A percentile compares a stretch with the other conserved stretches of the same genome.
These are phyloP conservation scores for Sebastes glaucus DNA, from an alignment of 2,797 vertebrate species.

Conservation along the genomic window DNA sequence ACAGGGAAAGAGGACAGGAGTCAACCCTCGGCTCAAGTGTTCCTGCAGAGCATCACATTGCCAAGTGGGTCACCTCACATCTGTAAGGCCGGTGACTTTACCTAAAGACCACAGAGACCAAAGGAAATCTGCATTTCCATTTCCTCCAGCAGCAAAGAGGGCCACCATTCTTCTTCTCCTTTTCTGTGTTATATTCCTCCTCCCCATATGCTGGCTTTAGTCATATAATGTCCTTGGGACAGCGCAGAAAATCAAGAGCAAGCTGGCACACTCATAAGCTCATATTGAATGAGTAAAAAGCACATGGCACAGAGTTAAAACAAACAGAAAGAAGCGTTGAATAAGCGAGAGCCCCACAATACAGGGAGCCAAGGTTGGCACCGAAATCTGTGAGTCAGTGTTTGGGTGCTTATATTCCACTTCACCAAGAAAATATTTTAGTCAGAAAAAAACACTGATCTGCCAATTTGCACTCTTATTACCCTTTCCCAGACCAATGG, in stretches of 20 bases:
- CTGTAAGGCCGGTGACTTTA: neutral
- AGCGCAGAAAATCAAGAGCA: constrained; percentile 26
- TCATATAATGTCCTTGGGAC: constrained; percentile 28
- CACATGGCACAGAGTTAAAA: constrained; percentile 22
- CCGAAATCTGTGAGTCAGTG: neutral
- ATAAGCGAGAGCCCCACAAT: constrained; percentile 5
- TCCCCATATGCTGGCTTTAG: constrained; percentile 25
- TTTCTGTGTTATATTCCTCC: neutral
- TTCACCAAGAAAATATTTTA: neutral
- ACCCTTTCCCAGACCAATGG: neutral
- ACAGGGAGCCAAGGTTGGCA: constrained; percentile 9
- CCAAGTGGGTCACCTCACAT: neutral
- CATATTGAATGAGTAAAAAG: constrained; percentile 11
- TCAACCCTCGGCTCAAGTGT: neutral
- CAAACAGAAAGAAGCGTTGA: constrained; percentile 15
- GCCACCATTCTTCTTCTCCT: neutral
- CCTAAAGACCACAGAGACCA: constrained; percentile 8
- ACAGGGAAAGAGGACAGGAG: neutral
- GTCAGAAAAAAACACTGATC: neutral
- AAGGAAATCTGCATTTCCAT: constrained; percentile 27
- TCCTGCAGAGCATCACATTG: neutral
- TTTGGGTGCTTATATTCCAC: constrained; percentile 6
- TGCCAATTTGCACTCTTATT: neutral
- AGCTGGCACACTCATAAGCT: constrained; percentile 16
- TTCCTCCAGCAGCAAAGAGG: constrained; percentile 11